Evolutionary conservation across 2,888 invertebrate genomes (phyloP).

Genomic region (Ophion costatus): DNA sequence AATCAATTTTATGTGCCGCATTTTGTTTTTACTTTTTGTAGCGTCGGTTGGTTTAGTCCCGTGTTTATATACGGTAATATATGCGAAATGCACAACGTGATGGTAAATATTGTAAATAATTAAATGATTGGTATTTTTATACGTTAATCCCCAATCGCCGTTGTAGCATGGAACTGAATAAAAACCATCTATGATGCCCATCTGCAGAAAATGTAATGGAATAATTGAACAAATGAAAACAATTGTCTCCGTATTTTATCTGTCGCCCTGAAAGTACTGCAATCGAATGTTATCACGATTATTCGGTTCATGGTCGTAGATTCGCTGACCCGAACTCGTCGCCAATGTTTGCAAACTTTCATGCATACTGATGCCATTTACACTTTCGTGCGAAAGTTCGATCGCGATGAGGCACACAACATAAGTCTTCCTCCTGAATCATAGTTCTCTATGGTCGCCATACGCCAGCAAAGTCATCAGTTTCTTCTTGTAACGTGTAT

Average conservation of each 20-base stretch:
- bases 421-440: slow-evolving; percentile 69
- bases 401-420: slow-evolving; percentile 65
- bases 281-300: slow-evolving; percentile 78
- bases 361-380: slow-evolving; percentile 95
- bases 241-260: slow-evolving; percentile 1
- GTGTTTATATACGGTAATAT: not conserved
- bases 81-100: not conserved
- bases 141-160: too few species aligned
- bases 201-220: not conserved
- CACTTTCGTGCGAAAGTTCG: slow-evolving; percentile 87
- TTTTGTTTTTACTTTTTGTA: slow-evolving; percentile 9
- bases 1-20: not conserved
- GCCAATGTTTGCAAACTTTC: slow-evolving; percentile 92
- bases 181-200: not conserved
- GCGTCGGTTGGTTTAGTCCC: not conserved
- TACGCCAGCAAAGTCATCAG: slow-evolving; percentile 88
- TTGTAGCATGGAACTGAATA: not conserved
- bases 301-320: slow-evolving; percentile 70
- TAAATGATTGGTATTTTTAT: too few species aligned
- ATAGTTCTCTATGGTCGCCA: slow-evolving; percentile 85
- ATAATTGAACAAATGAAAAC: not conserved
- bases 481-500: slow-evolving; percentile 86
- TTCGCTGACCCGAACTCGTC: slow-evolving; percentile 91
- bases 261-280: slow-evolving; percentile 69
- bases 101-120: too few species aligned